A percentile compares a stretch with the other conserved stretches of the same genome.
Evolutionary conservation across 2,113 vertebrate species (phyloP).

Genomic region (Macaca mulatta): DNA sequence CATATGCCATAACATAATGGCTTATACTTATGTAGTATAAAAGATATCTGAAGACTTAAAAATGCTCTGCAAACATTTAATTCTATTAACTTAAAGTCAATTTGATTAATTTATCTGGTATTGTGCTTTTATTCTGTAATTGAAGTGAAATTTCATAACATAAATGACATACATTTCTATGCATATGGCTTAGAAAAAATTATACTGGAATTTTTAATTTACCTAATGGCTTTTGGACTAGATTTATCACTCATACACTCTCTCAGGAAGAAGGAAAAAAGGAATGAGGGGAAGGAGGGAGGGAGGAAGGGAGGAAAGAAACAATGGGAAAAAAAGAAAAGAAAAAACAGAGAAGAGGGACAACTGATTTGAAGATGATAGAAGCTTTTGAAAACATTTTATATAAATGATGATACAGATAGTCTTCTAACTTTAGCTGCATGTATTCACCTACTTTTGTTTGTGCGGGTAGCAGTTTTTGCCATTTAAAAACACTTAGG

Average conservation of each 20-base stretch:
- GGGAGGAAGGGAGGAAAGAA: neutral
- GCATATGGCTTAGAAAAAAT: neutral
- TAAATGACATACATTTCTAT: neutral
- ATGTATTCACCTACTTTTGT: neutral
- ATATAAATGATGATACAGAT: neutral
- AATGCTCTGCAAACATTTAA: constrained; percentile 3
- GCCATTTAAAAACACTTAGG: constrained; percentile 27
- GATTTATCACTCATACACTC: neutral
- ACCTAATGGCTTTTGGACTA: neutral
- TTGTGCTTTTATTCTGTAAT: constrained; percentile 18
- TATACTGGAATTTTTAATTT: neutral
- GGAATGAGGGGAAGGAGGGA: neutral
- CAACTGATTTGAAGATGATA: neutral
- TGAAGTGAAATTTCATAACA: constrained; percentile 40
- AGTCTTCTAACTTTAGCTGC: neutral
- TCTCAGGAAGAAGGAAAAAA: neutral
- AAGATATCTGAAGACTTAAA: neutral
- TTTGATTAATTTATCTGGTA: neutral
- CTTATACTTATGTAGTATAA: neutral
- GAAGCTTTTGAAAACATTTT: constrained; percentile 7
- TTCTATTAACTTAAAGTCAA: constrained; percentile 22
- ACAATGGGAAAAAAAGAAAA: neutral
- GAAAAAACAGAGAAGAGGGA: neutral
- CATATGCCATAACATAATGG: neutral
- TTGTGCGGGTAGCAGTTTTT: neutral